A percentile compares a stretch with the other conserved stretches of the same genome.
Conservation (phyloP, 1,140 invertebrate species). For the Condylostylus longicornis region DNA sequence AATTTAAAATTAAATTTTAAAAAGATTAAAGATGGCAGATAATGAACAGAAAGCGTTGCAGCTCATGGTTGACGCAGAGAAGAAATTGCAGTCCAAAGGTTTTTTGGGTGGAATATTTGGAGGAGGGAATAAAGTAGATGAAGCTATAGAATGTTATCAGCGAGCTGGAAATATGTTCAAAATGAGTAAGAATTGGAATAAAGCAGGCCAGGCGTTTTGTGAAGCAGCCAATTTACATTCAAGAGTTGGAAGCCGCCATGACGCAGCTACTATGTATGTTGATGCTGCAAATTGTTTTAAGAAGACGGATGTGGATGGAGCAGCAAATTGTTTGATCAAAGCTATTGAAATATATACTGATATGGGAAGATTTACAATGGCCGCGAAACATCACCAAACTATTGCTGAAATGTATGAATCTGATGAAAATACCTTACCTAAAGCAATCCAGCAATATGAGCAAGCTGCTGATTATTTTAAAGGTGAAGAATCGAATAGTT, state of each 20-base stretch:
- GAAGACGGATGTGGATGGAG: constrained; percentile 60
- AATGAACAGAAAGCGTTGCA: constrained; percentile 81
- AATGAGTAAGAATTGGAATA: constrained; percentile 91
- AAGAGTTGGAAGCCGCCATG: constrained; percentile 72
- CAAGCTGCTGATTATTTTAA: constrained; percentile 86
- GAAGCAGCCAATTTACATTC: constrained; percentile 68
- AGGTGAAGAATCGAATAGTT: constrained; percentile 73
- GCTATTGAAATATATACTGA: constrained; percentile 94
- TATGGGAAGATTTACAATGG: constrained; percentile 92
- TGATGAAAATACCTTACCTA: constrained; percentile 63
- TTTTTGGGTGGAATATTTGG: constrained; percentile 80
- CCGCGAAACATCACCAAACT: constrained; percentile 88
- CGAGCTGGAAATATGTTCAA: constrained; percentile 90
- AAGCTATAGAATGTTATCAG: constrained; percentile 85
- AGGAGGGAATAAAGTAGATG: constrained; percentile 69
- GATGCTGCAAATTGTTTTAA: constrained; percentile 93
- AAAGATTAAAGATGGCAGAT: no score
- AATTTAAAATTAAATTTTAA: no score
- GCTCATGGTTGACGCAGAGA: constrained; percentile 74
- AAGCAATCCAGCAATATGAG: constrained; percentile 80
- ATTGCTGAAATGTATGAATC: constrained; percentile 93
- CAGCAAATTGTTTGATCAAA: constrained; percentile 74
- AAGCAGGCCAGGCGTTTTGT: constrained; percentile 82
- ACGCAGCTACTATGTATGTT: constrained; percentile 81
- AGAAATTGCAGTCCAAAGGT: constrained; percentile 68